Evolutionary conservation across 2,888 invertebrate genomes (phyloP).

Genomic region (Caenorhabditis afra): DNA sequence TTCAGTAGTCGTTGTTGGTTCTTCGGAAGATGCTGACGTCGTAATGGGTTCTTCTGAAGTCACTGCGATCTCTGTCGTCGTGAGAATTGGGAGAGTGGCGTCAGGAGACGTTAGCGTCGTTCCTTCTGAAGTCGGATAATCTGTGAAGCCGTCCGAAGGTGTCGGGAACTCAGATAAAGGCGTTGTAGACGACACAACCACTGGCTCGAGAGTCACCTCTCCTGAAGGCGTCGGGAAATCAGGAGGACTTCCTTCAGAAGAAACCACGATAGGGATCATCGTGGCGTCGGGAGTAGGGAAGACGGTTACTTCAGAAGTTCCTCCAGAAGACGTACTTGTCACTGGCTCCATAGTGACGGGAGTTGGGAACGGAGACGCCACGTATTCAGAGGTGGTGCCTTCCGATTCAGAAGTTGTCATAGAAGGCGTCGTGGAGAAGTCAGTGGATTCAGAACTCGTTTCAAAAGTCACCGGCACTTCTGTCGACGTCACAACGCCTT

Average conservation of each 20-base stretch:
- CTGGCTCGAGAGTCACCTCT: not conserved
- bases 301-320: not conserved
- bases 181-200: not conserved
- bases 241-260: not conserved
- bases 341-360: not conserved
- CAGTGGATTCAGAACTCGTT: not conserved
- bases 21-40: not conserved
- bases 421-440: not conserved
- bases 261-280: no score
- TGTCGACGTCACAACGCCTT: not conserved
- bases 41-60: not conserved
- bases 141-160: not conserved
- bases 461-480: no score
- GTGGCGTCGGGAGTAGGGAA: not conserved
- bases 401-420: constrained; percentile 27
- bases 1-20: constrained; percentile 13
- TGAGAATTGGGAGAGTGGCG: not conserved
- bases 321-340: not conserved
- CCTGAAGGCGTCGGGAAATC: not conserved
- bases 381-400: constrained; percentile 19
- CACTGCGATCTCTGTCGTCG: not conserved
- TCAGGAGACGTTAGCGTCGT: not conserved
- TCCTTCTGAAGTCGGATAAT: constrained; percentile 20
- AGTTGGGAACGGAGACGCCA: no score
- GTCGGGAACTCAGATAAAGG: not conserved